Percentiles rank a stretch among this genome's conserved stretches.
Conservation (phyloP, 2,797 vertebrate genomes). For the Leuciscus waleckii region DNA sequence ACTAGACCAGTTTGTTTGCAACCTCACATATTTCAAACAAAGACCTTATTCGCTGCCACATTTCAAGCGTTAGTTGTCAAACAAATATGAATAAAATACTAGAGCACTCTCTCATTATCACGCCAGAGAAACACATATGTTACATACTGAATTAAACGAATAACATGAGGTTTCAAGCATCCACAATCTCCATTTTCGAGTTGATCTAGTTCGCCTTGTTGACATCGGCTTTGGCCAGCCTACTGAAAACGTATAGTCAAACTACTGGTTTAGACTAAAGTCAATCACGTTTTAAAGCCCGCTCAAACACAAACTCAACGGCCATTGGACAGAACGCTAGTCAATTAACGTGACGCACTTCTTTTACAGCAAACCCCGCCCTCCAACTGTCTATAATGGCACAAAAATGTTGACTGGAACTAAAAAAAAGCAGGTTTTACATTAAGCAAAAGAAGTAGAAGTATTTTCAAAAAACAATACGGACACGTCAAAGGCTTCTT, state of each 20-base stretch:
- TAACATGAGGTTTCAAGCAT: neutral
- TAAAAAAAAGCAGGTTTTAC: conserved; percentile 50
- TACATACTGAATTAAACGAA: neutral
- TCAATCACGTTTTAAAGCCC: conserved; percentile 16
- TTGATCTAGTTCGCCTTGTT: conserved; percentile 70
- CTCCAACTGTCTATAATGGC: neutral
- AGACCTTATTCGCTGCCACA: neutral
- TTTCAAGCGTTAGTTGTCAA: neutral
- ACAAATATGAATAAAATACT: neutral
- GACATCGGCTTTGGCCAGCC: conserved; percentile 68
- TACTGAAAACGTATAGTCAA: neutral
- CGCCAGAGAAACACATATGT: neutral
- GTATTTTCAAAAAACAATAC: neutral
- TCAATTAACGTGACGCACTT: conserved; percentile 30
- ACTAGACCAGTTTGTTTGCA: conserved; percentile 2
- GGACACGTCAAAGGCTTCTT: neutral
- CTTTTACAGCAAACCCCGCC: neutral
- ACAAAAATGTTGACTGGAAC: conserved; percentile 39
- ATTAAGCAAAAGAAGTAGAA: conserved; percentile 61
- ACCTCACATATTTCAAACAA: conserved; percentile 11
- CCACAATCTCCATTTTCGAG: conserved; percentile 58
- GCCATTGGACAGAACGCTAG: conserved; percentile 41
- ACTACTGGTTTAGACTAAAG: conserved; percentile 61
- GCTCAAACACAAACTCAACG: neutral
- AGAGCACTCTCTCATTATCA: neutral